These are phyloP conservation scores for Lasioglossum baleicum DNA, from an alignment of 1,140 invertebrate species.

Conservation along the genomic window DNA sequence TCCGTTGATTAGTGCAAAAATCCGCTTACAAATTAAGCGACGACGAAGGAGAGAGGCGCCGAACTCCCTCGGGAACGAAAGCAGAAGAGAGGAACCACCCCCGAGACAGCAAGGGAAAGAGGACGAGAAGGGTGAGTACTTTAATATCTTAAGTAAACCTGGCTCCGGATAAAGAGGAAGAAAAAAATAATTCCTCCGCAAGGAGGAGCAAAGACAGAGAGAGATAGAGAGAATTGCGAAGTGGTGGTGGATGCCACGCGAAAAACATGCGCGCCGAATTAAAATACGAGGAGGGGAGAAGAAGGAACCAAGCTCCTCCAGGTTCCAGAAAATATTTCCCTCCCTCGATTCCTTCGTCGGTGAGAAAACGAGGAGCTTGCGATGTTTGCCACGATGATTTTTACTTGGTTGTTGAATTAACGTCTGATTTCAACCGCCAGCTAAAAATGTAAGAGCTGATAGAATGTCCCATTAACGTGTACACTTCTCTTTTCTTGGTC, in stretches of 20 bases:
- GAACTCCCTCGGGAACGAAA: constrained; percentile 40
- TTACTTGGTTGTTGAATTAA: not conserved
- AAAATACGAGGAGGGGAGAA: constrained; percentile 69
- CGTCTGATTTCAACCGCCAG: no score
- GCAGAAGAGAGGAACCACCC: constrained; percentile 13
- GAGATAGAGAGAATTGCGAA: not conserved
- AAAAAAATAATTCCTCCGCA: constrained; percentile 52
- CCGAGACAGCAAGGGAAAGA: constrained; percentile 23
- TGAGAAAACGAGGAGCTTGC: no score
- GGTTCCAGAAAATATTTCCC: not conserved
- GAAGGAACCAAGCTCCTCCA: not conserved
- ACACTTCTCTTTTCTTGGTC: no score
- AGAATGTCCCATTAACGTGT: no score
- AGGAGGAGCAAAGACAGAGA: constrained; percentile 20
- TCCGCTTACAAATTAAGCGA: constrained; percentile 80
- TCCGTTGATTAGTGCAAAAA: constrained; percentile 80
- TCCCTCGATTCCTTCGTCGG: not conserved
- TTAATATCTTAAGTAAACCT: constrained; percentile 80
- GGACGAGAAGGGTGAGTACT: constrained; percentile 65
- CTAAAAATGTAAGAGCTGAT: no score
- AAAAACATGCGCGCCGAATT: constrained; percentile 76
- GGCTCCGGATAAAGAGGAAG: constrained; percentile 44
- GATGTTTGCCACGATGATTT: not conserved
- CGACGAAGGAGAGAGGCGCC: constrained; percentile 64
- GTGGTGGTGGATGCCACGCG: constrained; percentile 35